Evolutionary conservation across 2,113 vertebrate species (phyloP).

Genomic region (Ciconia maguari): DNA sequence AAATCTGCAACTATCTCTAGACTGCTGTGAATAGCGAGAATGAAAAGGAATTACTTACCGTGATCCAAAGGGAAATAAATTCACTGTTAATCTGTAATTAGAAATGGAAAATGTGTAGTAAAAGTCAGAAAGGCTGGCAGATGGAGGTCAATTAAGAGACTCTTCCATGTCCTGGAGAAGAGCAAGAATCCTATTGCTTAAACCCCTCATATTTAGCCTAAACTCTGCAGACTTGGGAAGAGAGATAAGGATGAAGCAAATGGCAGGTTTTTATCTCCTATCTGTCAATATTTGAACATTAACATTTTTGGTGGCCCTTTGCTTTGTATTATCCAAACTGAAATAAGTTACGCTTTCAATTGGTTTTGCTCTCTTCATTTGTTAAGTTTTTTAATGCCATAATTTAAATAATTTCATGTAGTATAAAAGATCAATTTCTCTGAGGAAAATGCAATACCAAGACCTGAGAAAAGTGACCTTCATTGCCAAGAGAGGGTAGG

Average conservation of each 20-base stretch:
- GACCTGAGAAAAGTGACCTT: background rate
- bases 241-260: background rate
- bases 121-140: background rate
- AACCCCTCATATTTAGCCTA: background rate
- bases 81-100: background rate
- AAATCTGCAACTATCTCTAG: background rate
- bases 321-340: background rate
- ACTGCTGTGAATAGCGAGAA: background rate
- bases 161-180: background rate
- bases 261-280: background rate
- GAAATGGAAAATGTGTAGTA: background rate
- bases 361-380: slow-evolving; percentile 51
- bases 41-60: background rate
- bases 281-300: background rate
- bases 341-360: background rate
- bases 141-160: background rate
- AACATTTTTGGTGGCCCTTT: background rate
- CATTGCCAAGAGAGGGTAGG: background rate
- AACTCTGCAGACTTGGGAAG: background rate
- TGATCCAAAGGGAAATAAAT: background rate
- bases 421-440: background rate
- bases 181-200: background rate
- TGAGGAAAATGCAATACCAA: slow-evolving; percentile 70
- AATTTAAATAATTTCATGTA: slow-evolving; percentile 77
- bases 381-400: slow-evolving; percentile 70